Base-by-base conservation (phyloP, 1,140 invertebrate species). In the Eriocheir sinensis region DNA sequence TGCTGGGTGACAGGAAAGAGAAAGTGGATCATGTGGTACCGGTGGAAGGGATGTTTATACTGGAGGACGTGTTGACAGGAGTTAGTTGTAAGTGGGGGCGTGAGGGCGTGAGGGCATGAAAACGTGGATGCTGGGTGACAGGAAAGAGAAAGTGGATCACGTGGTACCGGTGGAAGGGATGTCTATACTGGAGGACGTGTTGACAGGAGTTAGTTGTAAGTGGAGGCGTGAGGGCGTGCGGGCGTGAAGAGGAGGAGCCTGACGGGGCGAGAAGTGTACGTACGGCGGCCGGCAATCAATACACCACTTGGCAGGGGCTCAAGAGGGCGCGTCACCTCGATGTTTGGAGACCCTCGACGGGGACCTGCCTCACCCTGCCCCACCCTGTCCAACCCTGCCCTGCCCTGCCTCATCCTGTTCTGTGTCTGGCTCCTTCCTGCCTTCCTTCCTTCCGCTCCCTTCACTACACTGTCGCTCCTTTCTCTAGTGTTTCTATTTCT, bases 301-400 rank as follows among this genome's bases (percentile, higher is more conserved):
- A 72, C 60, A 72, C 4, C 60, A 72, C 60, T 72, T 72, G 60
- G 60, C 60, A 72, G 60, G 27, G 60, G 60, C 60, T 72, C 60
- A 72, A 72, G 60, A 72, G 60, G 60, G 60, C 60, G 60, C 60
- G 60, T 72, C 60, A 72, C 60, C 60, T 72, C 60, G 27, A 72
- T 72, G 60, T 72, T 72, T 72, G 27, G 60, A 72, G 60, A 72
- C 60, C 60, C n/a, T n/a, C 15, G 60, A 2, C n/a, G n/a, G 8
- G 60, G 60, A n/a, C 60, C 60, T 72, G 21, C 27, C 60, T 0
- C 60, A 72, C 8, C 60, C 60, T n/a, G 21, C 4, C 60, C 27
- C n/a, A 8, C 44, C 44, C 44, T 48, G 44, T 48, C 44, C 15
- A 48, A 8, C 44, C 15, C 4, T 48, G 4, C 44, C 60, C 60